Evolutionary conservation across 2,797 vertebrate species (phyloP), one percentile per base, ranked within the genome.

Genomic region (Acipenser transmontanus): DNA sequence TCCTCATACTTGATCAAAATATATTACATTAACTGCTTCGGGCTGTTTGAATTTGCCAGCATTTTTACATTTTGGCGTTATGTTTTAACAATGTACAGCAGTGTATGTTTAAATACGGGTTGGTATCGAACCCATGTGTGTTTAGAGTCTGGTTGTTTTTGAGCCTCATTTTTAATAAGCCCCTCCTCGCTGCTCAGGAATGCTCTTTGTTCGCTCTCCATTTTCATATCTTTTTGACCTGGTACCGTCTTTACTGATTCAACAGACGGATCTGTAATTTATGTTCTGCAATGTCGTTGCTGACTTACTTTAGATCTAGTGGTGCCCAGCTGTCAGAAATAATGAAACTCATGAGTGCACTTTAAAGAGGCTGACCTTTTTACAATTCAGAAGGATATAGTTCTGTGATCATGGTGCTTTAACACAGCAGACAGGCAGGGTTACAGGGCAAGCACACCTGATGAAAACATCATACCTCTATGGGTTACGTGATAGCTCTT

Each of bases 261-360:
- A 86, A 75, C 76, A 70, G 63, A 66, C 64, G 67, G 68, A 82
- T 88, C 77, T 78, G 81, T 88, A 80, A 88, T 88, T 87, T 71
- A 87, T 80, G 59, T 12, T 47, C 70, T 67, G 61, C 71, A 81
- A 83, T 81, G 79, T 78, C 76, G 75, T 70, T 74, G 68, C 76
- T 76, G 68, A n/a, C 6, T 61, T 34, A 6, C 49, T 8, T 7
- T 2, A 48, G 17, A 69, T 48, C 14, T 13, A 49, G 54, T 50
- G 6, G 9, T 59, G 84, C 73, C 77, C 76, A 71, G 66, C 75
- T 79, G 80, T 82, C 84, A 70, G 77, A 85, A 78, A 71, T 78
- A 78, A 78, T 88, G 71, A 74, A 72, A 71, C 76, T 85, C 78
- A 80, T 74, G 69, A 59, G 20, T 13, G 2, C 48, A 59, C 7